These are phyloP conservation scores for Catharus fuscescens DNA, from an alignment of 2,113 vertebrate species.

Conservation along the genomic window DNA sequence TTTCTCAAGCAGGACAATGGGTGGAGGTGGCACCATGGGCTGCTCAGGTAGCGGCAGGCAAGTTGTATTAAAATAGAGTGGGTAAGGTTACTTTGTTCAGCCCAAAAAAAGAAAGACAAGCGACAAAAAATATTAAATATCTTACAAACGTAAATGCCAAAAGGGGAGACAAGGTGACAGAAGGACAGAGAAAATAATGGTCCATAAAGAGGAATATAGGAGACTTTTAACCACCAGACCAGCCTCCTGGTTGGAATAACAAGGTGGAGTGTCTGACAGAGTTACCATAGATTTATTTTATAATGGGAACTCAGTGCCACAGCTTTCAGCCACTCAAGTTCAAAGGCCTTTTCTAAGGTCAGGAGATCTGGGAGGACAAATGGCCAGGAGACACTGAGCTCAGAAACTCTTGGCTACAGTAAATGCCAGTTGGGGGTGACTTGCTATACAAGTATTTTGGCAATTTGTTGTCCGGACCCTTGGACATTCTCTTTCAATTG, in stretches of 20 bases:
- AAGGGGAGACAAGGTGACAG: not conserved
- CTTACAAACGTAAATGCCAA: not conserved
- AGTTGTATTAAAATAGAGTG: not conserved
- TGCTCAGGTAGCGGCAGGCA: not conserved
- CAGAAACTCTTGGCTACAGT: conserved; percentile 4
- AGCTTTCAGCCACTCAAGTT: not conserved
- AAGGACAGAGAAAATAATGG: not conserved
- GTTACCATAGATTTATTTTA: not conserved
- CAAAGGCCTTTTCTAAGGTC: conserved; percentile 11
- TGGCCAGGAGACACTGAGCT: not conserved
- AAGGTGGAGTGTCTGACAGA: not conserved
- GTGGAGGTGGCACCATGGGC: not conserved
- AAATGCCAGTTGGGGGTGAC: conserved; percentile 28
- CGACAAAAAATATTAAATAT: not conserved
- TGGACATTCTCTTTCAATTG: not conserved
- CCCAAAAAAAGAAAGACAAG: not conserved
- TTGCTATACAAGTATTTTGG: conserved; percentile 5
- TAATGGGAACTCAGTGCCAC: not conserved
- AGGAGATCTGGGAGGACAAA: conserved; percentile 6
- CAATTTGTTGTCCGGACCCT: not conserved
- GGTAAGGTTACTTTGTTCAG: not conserved
- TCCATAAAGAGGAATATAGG: not conserved
- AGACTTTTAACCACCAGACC: not conserved
- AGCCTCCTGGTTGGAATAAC: not conserved
- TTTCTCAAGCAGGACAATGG: not conserved